Evolutionary conservation across 2,888 invertebrate species (phyloP).

Genomic region (Caenorhabditis sp.): DNA sequence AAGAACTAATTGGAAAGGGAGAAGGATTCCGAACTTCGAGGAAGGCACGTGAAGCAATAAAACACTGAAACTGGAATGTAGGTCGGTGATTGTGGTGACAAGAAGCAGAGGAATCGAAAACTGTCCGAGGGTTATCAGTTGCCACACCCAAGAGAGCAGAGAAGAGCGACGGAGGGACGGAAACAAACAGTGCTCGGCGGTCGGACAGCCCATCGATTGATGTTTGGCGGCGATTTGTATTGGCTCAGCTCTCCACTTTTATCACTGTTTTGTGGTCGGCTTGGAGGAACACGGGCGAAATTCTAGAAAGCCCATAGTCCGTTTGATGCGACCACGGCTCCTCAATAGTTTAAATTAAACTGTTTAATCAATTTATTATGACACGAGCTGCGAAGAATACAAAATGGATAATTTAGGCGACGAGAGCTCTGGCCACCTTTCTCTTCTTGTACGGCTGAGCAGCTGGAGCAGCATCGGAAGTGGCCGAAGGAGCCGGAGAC

Average conservation of each 20-base stretch:
- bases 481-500: conserved; percentile 30
- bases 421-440: conserved; percentile 40
- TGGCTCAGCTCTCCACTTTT: conserved; percentile 35
- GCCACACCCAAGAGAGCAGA: conserved; percentile 35
- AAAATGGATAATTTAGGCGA: conserved; percentile 8
- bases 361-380: conserved; percentile 7
- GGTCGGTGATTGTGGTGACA: background rate
- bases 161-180: conserved; percentile 18
- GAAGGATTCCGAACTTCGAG: no score
- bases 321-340: no score
- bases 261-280: background rate
- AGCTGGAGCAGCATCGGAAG: conserved; percentile 35
- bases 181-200: conserved; percentile 20
- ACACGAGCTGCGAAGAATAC: background rate
- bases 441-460: conserved; percentile 50
- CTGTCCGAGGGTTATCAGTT: conserved; percentile 27
- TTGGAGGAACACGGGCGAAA: no score
- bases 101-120: background rate
- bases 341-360: no score
- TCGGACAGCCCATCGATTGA: no score
- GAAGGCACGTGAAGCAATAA: background rate
- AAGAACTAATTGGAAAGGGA: no score
- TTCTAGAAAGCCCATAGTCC: no score
- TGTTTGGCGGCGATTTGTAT: conserved; percentile 34
- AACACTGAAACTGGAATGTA: no score